phyloP scores from a whole-genome alignment of 2,113 vertebrate species.

The Perognathus longimembris region DNA sequence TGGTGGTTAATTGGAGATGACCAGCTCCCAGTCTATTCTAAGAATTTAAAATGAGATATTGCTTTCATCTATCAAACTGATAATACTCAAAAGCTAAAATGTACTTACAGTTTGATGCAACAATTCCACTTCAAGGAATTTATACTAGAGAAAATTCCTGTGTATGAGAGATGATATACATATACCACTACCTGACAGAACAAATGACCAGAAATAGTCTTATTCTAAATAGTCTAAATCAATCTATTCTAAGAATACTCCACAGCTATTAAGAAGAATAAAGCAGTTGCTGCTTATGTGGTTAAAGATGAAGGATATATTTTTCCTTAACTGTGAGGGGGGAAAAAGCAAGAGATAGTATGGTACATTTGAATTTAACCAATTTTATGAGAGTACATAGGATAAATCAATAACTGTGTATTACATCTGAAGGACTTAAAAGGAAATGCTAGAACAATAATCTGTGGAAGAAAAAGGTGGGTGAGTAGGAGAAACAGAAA shows the following conservation, averaged over 20 bases:
- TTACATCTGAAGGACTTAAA: not conserved
- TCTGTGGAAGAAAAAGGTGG: not conserved
- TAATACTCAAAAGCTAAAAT: not conserved
- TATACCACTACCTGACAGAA: not conserved
- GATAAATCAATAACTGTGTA: not conserved
- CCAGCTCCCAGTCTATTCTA: too few species aligned
- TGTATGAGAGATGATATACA: not conserved
- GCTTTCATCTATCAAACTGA: not conserved
- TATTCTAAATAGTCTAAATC: not conserved
- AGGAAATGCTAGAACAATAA: slow-evolving; percentile 8
- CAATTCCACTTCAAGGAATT: slow-evolving; percentile 23
- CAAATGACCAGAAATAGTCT: not conserved
- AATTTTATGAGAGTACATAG: not conserved
- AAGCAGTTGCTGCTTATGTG: not conserved
- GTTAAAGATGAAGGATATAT: not conserved
- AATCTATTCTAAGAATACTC: slow-evolving; percentile 10
- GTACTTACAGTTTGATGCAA: not conserved
- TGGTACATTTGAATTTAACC: not conserved
- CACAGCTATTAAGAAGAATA: slow-evolving; percentile 5
- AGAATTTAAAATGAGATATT: not conserved
- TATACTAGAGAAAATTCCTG: not conserved
- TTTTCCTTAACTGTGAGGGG: not conserved
- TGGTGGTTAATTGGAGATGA: too few species aligned
- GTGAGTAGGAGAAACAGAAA: not conserved
- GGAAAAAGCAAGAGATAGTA: not conserved